These are phyloP conservation scores for Caenorhabditis plicata DNA, from an alignment of 2,888 invertebrate genomes.

Conservation along the genomic window DNA sequence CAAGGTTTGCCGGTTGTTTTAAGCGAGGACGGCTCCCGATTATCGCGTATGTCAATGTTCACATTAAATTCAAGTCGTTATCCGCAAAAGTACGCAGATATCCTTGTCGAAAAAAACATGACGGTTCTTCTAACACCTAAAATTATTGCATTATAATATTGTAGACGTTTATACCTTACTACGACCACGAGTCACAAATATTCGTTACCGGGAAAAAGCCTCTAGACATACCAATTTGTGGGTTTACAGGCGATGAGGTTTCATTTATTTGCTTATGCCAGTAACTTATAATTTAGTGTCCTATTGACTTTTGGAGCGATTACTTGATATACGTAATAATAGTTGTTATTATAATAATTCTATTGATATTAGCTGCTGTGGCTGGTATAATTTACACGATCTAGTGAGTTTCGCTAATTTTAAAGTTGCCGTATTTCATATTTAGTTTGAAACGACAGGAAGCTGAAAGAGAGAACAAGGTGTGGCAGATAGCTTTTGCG, in stretches of 20 bases:
- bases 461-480: conserved; percentile 26
- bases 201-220: conserved; percentile 29
- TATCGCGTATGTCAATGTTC: conserved; percentile 19
- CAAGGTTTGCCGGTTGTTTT: conserved; percentile 22
- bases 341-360: conserved; percentile 24
- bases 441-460: conserved; percentile 31
- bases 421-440: not conserved
- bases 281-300: conserved; percentile 27
- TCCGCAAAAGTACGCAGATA: conserved; percentile 15
- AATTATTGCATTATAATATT: not conserved
- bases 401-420: conserved; percentile 5
- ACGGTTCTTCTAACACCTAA: not conserved
- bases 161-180: conserved; percentile 10
- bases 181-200: conserved; percentile 7
- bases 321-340: conserved; percentile 35
- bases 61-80: conserved; percentile 21
- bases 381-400: conserved; percentile 23
- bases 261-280: not conserved
- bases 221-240: conserved; percentile 24
- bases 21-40: conserved; percentile 15
- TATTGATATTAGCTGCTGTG: conserved; percentile 19
- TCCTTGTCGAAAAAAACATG: conserved; percentile 13
- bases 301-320: conserved; percentile 27
- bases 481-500: conserved; percentile 38
- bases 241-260: conserved; percentile 30